These are phyloP conservation scores for Charina bottae DNA, from an alignment of 2,113 vertebrate genomes.

Conservation along the genomic window DNA sequence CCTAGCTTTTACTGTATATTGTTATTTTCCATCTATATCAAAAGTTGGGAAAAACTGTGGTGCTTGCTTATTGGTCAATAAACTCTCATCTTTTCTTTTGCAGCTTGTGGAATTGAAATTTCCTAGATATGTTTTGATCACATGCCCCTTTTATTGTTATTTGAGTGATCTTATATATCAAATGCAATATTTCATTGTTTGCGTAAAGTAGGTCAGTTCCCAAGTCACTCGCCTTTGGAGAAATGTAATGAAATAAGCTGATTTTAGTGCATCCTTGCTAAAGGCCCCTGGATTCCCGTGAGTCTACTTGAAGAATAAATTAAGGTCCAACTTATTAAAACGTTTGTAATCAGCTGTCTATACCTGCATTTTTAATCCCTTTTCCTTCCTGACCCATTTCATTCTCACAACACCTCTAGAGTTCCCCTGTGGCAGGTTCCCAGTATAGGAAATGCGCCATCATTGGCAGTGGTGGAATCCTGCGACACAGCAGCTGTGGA, in stretches of 20 bases:
- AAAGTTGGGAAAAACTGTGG: too few species aligned
- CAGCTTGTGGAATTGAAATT: not conserved
- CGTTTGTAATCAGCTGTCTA: not conserved
- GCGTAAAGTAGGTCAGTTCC: too few species aligned
- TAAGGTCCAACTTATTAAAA: not conserved
- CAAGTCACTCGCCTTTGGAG: too few species aligned
- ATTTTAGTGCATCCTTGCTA: not conserved
- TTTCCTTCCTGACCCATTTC: not conserved
- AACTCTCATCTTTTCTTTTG: not conserved
- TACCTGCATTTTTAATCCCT: not conserved
- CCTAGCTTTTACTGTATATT: too few species aligned
- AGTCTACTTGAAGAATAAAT: not conserved
- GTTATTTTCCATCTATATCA: too few species aligned
- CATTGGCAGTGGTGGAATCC: conserved; percentile 42
- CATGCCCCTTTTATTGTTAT: not conserved
- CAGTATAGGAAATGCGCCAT: conserved; percentile 12
- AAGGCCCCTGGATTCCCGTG: not conserved
- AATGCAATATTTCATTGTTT: not conserved
- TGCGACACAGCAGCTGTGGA: conserved; percentile 34
- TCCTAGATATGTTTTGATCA: not conserved
- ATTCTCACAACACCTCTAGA: not conserved
- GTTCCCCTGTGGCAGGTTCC: not conserved
- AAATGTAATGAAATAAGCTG: too few species aligned
- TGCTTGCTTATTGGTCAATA: too few species aligned
- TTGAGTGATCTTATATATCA: not conserved